Base-by-base conservation (phyloP, 2,113 vertebrate genomes). In the Chrysochloris asiatica region DNA sequence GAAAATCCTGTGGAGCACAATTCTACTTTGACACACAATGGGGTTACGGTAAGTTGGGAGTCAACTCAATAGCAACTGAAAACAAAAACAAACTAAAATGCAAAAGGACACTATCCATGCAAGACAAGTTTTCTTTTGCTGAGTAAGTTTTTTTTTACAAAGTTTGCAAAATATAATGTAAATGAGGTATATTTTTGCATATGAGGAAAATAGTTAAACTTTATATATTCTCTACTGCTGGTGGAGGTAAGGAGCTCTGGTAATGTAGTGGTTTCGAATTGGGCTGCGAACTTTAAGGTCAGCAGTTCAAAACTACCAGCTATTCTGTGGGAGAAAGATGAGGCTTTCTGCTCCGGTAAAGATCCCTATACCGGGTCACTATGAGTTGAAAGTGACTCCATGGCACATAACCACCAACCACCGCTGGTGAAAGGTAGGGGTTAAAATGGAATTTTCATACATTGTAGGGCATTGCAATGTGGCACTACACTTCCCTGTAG, bases 21-120 rank as follows among this genome's bases (percentile, higher is more conserved):
- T 65, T 65, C 65, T 67, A 21, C 61, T 36, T 8, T 19, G 65
- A 19, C n/a, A 67, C n/a, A 36, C 17, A 17, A n/a, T 59, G 65
- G 13, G 5, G 33, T 67, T 8, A 16, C 65, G 0, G n/a, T n/a
- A n/a, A 67, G 65, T 36, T 67, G 4, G 63, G 56, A 28, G 56
- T 59, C 26, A 9, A 67, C 16, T 67, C 17, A 17, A 67, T 7
- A 36, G 65, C 65, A n/a, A 67, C 65, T 67, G 65, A 67, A 67
- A n/a, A 59, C 48, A 50, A 50, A 36, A 67, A 67, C 7, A 67
- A 95, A 94, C 99, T 99, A 94, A 92, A 95, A 94, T 8, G 81
- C 87, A 93, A 95, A 93, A 83, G 1, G 4, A 13, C 4, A 17
- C 12, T n/a, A n/a, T n/a, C n/a, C n/a, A n/a, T n/a, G n/a, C n/a